Evolutionary conservation across 2,113 vertebrate genomes (phyloP), one percentile per base, ranked within the genome.

Genomic region (Heterotilapia buettikoferi): DNA sequence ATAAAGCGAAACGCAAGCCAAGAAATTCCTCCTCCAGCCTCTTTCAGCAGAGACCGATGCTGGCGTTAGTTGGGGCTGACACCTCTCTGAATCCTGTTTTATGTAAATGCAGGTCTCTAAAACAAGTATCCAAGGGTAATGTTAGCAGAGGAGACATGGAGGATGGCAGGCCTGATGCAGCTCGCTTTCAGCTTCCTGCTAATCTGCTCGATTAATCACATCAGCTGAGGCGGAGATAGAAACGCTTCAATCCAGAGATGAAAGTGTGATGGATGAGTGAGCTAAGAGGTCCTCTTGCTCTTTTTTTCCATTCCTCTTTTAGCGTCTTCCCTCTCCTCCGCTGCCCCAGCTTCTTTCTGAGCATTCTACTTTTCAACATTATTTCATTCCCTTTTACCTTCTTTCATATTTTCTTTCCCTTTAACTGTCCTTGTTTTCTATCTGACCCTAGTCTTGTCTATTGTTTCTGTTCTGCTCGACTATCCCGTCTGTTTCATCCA

Each of bases 201-300:
- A 90, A 95, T 95, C 94, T 92, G 80, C 56, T 86, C 88, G 68
- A 95, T 96, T 95, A 92, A 94, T 97, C 95, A 94, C 86, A 82
- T 68, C 81, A 79, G 88, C 89, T 24, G 76, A 66, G 66, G 88
- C 73, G 45, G 82, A 82, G 90, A 87, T 91, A 91, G 87, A 85
- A 94, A 89, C 4, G 73, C 92, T 93, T 95, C 92, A 93, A 66
- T 96, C 94, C 83, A n/a, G 80, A 89, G 83, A 78, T 53, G 88
- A 85, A 84, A 79, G 80, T 47, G 54, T 95, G 94, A 95, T 91
- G 90, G 93, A 95, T 95, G 92, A 88, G 78, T n/a, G 84, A 84
- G 89, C 87, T 53, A 11, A 93, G 92, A 91, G 93, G 86, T 82
- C 61, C 52, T 89, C 83, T 2, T 86, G 73, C 89, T 88, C 61